phyloP scores from a whole-genome alignment of 2,888 invertebrate genomes.

The Stenolophus ochropezus region DNA sequence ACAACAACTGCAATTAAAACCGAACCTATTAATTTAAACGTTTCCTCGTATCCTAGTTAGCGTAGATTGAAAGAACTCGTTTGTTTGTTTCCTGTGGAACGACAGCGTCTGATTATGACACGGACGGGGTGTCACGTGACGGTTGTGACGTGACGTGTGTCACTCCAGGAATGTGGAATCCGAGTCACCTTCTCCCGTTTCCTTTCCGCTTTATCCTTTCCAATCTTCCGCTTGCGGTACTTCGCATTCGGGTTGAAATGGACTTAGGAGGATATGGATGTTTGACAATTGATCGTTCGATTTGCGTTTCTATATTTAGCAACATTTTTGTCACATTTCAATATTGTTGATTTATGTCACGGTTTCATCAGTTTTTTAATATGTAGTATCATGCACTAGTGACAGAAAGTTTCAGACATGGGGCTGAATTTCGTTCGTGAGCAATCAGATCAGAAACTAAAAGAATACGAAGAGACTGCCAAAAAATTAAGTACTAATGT shows the following conservation, averaged over 20 bases:
- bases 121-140: not conserved
- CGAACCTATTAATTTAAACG: too few species aligned
- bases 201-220: not conserved
- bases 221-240: not conserved
- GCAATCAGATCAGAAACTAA: too few species aligned
- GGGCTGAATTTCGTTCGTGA: too few species aligned
- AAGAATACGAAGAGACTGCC: too few species aligned
- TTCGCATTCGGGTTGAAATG: slow-evolving; percentile 5
- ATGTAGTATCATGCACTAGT: too few species aligned
- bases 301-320: not conserved
- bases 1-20: too few species aligned
- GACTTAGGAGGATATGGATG: slow-evolving; percentile 15
- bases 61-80: too few species aligned
- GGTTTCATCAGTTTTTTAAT: not conserved
- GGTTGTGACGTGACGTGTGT: slow-evolving; percentile 4
- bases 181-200: not conserved
- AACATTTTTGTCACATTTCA: not conserved
- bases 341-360: not conserved
- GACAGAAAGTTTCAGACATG: too few species aligned
- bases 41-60: too few species aligned
- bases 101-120: slow-evolving; percentile 31
- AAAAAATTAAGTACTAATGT: too few species aligned
- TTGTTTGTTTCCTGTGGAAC: not conserved
- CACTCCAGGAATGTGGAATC: slow-evolving; percentile 5
- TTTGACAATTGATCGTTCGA: not conserved